phyloP scores from a whole-genome alignment of 2,113 vertebrate species.

The Pteronura brasiliensis region DNA sequence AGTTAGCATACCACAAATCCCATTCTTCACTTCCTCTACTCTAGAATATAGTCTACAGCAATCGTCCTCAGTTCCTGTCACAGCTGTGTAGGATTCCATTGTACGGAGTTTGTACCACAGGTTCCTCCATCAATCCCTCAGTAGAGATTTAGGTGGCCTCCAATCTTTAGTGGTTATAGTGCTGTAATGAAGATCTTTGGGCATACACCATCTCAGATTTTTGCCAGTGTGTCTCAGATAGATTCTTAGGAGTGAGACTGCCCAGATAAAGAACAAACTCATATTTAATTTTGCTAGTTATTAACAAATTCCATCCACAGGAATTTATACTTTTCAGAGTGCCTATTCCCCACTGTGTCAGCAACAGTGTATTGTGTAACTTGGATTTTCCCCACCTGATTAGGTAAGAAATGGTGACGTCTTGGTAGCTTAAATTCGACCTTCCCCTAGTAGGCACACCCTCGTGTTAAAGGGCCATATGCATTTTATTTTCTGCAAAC shows the following conservation, averaged over 20 bases:
- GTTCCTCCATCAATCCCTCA: neutral
- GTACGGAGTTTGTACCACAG: too few relatives aligned
- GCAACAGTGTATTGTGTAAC: neutral
- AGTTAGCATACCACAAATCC: neutral
- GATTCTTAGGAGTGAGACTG: neutral
- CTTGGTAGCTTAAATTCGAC: neutral
- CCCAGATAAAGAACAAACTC: neutral
- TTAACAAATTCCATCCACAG: neutral
- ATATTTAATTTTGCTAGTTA: neutral
- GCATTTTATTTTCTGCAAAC: neutral
- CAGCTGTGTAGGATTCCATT: neutral
- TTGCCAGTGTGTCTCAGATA: neutral
- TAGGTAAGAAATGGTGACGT: neutral
- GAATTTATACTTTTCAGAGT: neutral
- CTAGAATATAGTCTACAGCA: neutral
- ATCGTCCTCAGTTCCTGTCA: neutral
- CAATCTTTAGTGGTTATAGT: neutral
- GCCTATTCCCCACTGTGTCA: neutral
- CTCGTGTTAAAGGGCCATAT: neutral
- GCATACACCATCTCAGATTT: neutral
- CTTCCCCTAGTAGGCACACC: neutral
- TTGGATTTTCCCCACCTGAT: neutral
- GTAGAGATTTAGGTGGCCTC: neutral
- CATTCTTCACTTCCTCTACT: neutral
- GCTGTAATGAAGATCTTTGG: neutral